Base-by-base conservation (phyloP, 2,113 vertebrate species). In the Cephalopterus ornatus region DNA sequence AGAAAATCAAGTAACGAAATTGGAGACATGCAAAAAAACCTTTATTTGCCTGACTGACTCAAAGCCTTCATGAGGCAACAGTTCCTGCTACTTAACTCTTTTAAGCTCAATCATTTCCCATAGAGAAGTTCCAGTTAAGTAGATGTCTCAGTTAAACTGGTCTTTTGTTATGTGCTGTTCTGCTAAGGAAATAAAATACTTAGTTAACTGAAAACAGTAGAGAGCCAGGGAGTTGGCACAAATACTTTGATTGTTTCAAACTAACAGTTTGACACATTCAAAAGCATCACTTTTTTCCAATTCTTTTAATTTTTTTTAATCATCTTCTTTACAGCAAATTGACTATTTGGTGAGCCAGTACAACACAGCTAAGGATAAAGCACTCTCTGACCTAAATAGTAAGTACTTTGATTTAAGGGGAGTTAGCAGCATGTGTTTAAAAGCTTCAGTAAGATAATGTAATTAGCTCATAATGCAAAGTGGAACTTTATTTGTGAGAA, bases 301-400 rank as follows among this genome's bases (percentile, higher is more conserved):
- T 65, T 79, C 28, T 61, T 82, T 44, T 68, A 94, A 87, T 87
- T 20, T 3, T 46, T 94, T 74, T 65, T 33, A 96, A 49, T 59
- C 1, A 27, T 88, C 39, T n/a, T 89, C 52, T 63, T 97, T 97
- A 93, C 95, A 99, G 99, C 99, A 99, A 99, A 98, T 99, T 42
- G 97, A 99, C 79, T 99, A 99, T 92, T 96, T 99, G 61, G 93
- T 99, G 95, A 98, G 89, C 80, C 98, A 99, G 88, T 99, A 99
- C 71, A 98, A 98, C 92, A 98, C 97, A 14, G 98, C 99, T 74
- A 99, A 99, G 98, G 97, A 98, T 67, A 99, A 98, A 96, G 99
- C 98, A 41, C 96, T 99, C 80, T 98, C 97, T 33, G 99, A 99
- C 96, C 98, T 99, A 88, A 98, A 99, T 81, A 98, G 99, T 99